A percentile compares a stretch with the other conserved stretches of the same genome.
phyloP scores from a whole-genome alignment of 2,113 vertebrate species.

The Mixornis gularis region DNA sequence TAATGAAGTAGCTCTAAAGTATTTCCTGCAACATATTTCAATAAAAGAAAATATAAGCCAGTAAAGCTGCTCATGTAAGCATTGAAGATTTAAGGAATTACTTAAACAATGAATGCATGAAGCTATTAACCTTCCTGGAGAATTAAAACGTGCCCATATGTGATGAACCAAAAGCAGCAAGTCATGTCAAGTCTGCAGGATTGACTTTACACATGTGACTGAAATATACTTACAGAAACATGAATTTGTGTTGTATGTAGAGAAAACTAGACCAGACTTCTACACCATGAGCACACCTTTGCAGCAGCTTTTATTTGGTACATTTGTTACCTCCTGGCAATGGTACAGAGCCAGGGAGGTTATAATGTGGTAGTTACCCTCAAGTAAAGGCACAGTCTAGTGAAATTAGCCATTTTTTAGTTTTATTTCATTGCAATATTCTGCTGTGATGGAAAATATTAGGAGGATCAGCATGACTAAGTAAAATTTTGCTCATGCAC shows the following conservation, averaged over 20 bases:
- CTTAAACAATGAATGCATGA: background rate
- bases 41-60: background rate
- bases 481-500: background rate
- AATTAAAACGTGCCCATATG: background rate
- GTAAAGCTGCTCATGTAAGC: conserved; percentile 8
- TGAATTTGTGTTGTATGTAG: background rate
- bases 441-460: background rate
- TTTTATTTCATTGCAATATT: background rate
- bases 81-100: conserved; percentile 25
- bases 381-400: background rate
- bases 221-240: background rate
- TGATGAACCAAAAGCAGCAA: background rate
- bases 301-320: background rate
- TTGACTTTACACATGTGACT: background rate
- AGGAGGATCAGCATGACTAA: background rate
- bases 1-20: background rate
- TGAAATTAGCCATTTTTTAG: background rate
- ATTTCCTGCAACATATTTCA: conserved; percentile 19
- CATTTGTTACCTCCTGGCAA: background rate
- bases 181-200: background rate
- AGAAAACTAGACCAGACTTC: background rate
- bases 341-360: background rate
- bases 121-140: background rate
- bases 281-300: background rate
- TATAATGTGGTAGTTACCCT: background rate